Base-by-base conservation (phyloP, 2,797 vertebrate genomes). In the Danio choprae region DNA sequence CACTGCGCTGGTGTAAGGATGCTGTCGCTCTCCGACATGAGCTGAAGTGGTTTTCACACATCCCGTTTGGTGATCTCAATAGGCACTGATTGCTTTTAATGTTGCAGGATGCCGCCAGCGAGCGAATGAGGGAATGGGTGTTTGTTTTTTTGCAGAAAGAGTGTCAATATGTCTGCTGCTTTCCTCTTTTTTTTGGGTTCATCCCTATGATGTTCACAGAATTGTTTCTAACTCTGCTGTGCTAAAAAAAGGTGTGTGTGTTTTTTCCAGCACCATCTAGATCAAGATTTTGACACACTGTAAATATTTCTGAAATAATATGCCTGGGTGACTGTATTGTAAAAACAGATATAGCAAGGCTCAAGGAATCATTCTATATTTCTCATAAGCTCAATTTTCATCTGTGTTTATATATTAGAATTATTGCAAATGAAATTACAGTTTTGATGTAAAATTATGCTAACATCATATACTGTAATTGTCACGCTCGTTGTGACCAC, bases 1-100 rank as follows among this genome's bases (percentile, higher is more conserved):
- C 81, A 29, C 83, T 50, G 43, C 7, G n/a, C 71, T 85, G 80
- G 83, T 86, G 81, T 84, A 88, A 87, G 86, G 81, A 53, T 62
- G 18, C 74, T 18, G 83, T 80, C 55, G 74, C 40, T 18, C 79
- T 43, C 46, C 53, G 55, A 74, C 77, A 65, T 40, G 22, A 71
- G 18, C 69, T 59, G 60, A 77, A 83, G 76, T 70, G 80, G 75
- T 79, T 76, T 84, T 77, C 70, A 38, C 58, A 44, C 50, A 62
- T 75, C 75, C 70, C 8, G 48, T 72, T 75, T 59, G 22, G 1
- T 16, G 44, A 59, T 79, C 73, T 80, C 81, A 85, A 76, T 79
- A 59, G 72, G 29, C 55, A 43, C 55, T 86, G 84, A 85, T 83
- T 84, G 80, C 74, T 48, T 82, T 80, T 87, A 86, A 87, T 81